phyloP scores from a whole-genome alignment of 2,797 vertebrate species.

The Tauraco hartlaubi region DNA sequence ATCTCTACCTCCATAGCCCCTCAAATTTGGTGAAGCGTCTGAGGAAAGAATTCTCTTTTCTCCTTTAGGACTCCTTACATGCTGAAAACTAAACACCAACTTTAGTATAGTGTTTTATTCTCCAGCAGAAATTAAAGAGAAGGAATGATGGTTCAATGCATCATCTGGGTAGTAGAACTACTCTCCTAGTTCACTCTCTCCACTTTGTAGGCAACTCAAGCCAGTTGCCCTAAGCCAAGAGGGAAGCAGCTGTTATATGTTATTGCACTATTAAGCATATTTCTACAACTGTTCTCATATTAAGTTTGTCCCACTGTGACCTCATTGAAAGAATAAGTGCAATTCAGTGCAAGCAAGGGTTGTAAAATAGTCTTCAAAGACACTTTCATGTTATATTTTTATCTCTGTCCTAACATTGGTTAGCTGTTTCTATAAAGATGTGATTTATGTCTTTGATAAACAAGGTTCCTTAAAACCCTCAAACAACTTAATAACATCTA shows the following conservation, averaged over 20 bases:
- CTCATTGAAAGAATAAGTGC: neutral
- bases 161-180: neutral
- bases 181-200: neutral
- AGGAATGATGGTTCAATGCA: neutral
- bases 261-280: neutral
- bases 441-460: conserved; percentile 39
- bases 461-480: conserved; percentile 3
- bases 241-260: neutral
- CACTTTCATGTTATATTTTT: conserved; percentile 35
- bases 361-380: conserved; percentile 31
- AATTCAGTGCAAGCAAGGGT: neutral
- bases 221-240: neutral
- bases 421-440: neutral
- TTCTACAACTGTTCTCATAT: neutral
- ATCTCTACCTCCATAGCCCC: neutral
- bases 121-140: neutral
- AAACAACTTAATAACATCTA: neutral
- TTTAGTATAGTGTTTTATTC: neutral
- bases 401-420: neutral
- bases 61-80: neutral
- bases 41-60: neutral
- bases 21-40: rapidly evolving
- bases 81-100: neutral
- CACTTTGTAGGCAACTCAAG: neutral
- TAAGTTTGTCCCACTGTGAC: neutral